Evolutionary conservation across 2,797 vertebrate genomes (phyloP), one percentile per base, ranked within the genome.

Genomic region (Artibeus lituratus): DNA sequence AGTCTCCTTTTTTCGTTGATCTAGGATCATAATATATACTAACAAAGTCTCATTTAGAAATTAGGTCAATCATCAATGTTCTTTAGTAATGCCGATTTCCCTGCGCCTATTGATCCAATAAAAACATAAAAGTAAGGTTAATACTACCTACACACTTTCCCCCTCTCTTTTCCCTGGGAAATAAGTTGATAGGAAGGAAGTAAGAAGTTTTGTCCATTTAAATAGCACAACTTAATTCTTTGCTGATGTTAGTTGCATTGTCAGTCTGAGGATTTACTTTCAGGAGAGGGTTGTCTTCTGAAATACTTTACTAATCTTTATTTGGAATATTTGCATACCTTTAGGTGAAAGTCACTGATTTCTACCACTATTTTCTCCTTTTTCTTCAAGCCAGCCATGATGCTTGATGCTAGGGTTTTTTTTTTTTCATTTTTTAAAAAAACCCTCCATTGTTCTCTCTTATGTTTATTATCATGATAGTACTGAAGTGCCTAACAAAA

Each of bases 301-400:
- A 96, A 97, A 97, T 90, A 96, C 15, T 77, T 96, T 47, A 91
- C 67, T 73, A 95, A 91, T 78, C 59, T 32, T 62, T 93, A 9
- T 95, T 93, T 93, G 42, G 93, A 96, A 2, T 29, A 51, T 94
- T 96, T 97, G 1, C 73, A 87, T 53, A 97, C 47, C 82, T 95
- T 87, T 93, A 7, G 16, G 3, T 83, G 69, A 69, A 97, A 94
- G 1, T 80, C 32, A 9, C 19, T 57, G 47, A 90, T 49, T 97
- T 96, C 90, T 39, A 78, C 22, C 90, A 91, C 37, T 53, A 2
- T 32, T 95, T 87, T 76, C 82, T 69, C 67, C 18, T 55, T 62
- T 87, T 95, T 32, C 7, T 8, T 97, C 47, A 91, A 15, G 21
- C 44, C 35, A 80, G 5, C n/a, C 65, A 26, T 93, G 62, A 51